These are phyloP conservation scores for Epirrhoe tristata DNA, from an alignment of 2,888 invertebrate species.

Conservation along the genomic window DNA sequence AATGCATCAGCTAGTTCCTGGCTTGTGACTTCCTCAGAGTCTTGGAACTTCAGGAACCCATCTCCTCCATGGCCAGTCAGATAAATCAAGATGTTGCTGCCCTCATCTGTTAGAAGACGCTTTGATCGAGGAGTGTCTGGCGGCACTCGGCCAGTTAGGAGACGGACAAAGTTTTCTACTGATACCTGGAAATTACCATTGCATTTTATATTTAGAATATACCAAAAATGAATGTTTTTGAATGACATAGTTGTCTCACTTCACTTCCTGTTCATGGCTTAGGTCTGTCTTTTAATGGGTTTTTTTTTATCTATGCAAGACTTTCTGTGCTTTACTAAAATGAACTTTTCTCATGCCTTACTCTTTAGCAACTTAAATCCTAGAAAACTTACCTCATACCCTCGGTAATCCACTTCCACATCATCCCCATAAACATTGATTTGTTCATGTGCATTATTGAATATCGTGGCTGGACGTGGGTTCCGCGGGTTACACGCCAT, in stretches of 20 bases:
- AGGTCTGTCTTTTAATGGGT: no score
- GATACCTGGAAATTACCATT: slow-evolving; percentile 88
- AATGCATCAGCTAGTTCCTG: slow-evolving; percentile 99
- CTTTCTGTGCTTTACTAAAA: neutral
- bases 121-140: slow-evolving; percentile 98
- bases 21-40: slow-evolving; percentile 99
- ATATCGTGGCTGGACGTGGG: slow-evolving; percentile 98
- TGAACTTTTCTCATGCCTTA: neutral
- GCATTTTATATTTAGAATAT: neutral
- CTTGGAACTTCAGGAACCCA: slow-evolving; percentile 99
- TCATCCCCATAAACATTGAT: slow-evolving; percentile 99
- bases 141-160: slow-evolving; percentile 96
- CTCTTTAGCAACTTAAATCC: neutral
- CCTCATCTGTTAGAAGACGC: slow-evolving; percentile 97
- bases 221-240: no score
- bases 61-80: slow-evolving; percentile 99
- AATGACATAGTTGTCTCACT: no score
- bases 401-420: slow-evolving; percentile 99
- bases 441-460: slow-evolving; percentile 98
- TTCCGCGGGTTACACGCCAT: slow-evolving; percentile 99
- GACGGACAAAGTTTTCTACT: slow-evolving; percentile 98
- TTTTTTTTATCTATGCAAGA: no score
- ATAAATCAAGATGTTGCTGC: slow-evolving; percentile 98
- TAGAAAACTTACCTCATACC: slow-evolving; percentile 89
- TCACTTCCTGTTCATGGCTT: no score